Evolutionary conservation across 1,140 invertebrate species (phyloP).

Genomic region (Camponotus pennsylvanicus): DNA sequence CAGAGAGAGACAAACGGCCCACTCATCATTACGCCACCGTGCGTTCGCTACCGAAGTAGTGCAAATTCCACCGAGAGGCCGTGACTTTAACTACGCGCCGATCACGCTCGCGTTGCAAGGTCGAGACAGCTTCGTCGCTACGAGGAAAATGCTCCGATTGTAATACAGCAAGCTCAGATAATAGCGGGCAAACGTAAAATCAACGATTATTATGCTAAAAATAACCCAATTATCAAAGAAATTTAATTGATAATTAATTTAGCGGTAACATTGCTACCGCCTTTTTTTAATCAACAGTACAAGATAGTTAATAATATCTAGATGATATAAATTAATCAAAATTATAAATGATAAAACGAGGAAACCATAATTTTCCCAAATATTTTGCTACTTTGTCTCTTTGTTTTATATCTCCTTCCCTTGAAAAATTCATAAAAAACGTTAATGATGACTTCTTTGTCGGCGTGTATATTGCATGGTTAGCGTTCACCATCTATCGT

Average conservation of each 20-base stretch:
- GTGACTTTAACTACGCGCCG: slow-evolving; percentile 61
- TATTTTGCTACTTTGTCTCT: neutral
- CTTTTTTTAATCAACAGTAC: neutral
- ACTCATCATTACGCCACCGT: slow-evolving; percentile 69
- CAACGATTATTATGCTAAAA: slow-evolving; percentile 12
- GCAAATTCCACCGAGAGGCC: slow-evolving; percentile 48
- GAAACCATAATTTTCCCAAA: neutral
- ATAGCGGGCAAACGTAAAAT: neutral
- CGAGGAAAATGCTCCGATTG: slow-evolving; percentile 16
- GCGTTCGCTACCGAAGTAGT: slow-evolving; percentile 58
- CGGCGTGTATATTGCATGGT: neutral
- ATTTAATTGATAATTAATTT: neutral
- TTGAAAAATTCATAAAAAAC: neutral
- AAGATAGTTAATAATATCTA: neutral
- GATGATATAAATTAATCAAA: neutral
- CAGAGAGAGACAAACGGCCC: slow-evolving; percentile 65
- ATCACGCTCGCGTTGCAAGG: slow-evolving; percentile 36
- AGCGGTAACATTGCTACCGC: neutral
- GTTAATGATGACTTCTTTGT: slow-evolving; percentile 63
- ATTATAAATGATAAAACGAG: too few species aligned
- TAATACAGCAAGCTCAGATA: neutral
- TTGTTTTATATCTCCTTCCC: too few species aligned
- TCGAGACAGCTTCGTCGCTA: slow-evolving; percentile 28
- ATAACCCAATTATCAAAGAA: neutral
- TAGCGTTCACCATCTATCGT: slow-evolving; percentile 64